Conservation (phyloP, 2,113 vertebrate genomes). For the Eptesicus fuscus region DNA sequence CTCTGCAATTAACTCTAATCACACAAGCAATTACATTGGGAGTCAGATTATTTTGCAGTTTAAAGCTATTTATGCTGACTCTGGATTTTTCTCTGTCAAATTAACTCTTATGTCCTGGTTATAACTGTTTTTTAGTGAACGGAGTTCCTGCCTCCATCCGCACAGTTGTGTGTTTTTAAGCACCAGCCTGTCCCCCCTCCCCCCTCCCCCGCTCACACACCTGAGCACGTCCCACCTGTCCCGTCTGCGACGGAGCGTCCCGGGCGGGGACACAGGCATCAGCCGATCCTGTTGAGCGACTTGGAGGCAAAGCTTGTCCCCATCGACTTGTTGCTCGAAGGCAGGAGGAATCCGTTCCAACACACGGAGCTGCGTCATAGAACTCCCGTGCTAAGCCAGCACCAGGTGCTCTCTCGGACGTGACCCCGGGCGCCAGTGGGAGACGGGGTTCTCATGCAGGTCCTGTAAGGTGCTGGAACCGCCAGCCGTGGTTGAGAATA, state of each 20-base stretch:
- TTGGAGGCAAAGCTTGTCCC: neutral
- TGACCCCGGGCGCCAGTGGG: too few relatives aligned
- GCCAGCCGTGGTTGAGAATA: neutral
- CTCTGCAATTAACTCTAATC: constrained; percentile 83
- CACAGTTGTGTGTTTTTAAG: neutral
- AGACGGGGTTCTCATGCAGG: neutral
- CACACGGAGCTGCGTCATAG: neutral
- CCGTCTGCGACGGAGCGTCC: neutral
- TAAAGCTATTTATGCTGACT: constrained; percentile 74
- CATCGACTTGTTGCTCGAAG: neutral
- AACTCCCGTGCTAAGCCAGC: neutral
- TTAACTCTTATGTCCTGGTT: constrained; percentile 72
- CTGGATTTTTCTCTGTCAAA: constrained; percentile 71
- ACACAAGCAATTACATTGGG: constrained; percentile 78
- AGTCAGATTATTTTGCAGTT: constrained; percentile 78
- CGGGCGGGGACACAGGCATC: neutral
- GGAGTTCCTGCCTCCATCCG: constrained; percentile 39
- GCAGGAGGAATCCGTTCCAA: neutral
- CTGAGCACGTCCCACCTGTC: neutral
- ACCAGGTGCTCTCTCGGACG: neutral
- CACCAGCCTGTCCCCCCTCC: neutral
- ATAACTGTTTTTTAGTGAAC: constrained; percentile 64
- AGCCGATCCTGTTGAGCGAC: neutral
- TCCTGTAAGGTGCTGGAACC: neutral
- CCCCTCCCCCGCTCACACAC: rapidly evolving